Percentiles rank a stretch among this genome's conserved stretches.
These are phyloP conservation scores for Peromyscus attwateri DNA, from an alignment of 2,797 vertebrate genomes.

Conservation along the genomic window DNA sequence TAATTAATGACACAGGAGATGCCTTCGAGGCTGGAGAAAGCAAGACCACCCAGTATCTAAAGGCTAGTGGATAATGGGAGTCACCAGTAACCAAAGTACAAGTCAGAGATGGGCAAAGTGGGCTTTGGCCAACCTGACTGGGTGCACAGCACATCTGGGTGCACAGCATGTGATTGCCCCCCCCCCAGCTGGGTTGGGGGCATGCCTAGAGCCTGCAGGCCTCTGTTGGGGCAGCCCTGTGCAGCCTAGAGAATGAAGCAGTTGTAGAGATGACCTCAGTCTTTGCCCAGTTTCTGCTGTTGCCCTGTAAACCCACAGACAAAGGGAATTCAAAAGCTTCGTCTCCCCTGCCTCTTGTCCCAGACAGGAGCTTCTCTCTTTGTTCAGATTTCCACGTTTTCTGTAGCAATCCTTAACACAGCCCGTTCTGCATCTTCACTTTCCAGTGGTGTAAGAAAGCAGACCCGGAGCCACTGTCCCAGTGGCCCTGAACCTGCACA, in stretches of 20 bases:
- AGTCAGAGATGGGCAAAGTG: background rate
- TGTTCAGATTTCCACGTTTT: background rate
- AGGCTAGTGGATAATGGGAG: too few relatives aligned
- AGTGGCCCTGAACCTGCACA: background rate
- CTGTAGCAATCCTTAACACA: background rate
- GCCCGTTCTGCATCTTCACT: background rate
- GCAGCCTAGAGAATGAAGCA: background rate
- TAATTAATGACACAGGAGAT: background rate
- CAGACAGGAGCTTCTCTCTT: background rate
- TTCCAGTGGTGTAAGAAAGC: background rate
- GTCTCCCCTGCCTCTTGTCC: too few relatives aligned
- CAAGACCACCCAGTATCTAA: background rate
- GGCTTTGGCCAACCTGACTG: too few relatives aligned
- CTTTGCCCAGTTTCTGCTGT: background rate
- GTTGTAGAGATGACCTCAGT: background rate
- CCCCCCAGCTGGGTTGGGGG: background rate
- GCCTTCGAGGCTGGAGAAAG: background rate
- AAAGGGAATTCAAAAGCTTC: background rate
- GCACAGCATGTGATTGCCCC: background rate
- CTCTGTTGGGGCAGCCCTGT: background rate
- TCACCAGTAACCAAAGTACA: background rate
- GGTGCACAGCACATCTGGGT: background rate
- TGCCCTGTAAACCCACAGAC: background rate
- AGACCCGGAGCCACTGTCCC: too few relatives aligned
- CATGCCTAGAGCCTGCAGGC: background rate